Conservation (phyloP, 2,797 vertebrate genomes). For the Tragelaphus eurycerus region DNA sequence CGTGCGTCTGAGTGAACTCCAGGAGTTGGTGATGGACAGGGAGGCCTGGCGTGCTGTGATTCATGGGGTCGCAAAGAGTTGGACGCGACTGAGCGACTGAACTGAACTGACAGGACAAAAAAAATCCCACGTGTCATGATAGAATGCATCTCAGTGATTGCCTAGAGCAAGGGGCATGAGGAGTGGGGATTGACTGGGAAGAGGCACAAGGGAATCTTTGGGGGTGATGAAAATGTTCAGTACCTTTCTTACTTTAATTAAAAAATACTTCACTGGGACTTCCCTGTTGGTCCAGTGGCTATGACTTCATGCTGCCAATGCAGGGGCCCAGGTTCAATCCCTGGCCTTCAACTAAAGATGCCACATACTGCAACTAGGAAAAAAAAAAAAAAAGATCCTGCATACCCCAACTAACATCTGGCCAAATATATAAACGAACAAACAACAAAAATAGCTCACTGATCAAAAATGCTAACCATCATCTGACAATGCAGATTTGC, state of each 20-base stretch:
- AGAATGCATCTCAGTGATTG: not conserved
- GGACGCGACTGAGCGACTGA: not conserved
- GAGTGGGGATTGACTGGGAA: not conserved
- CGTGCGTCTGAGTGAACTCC: too few relatives aligned
- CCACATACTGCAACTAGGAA: not conserved
- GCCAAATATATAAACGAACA: not conserved
- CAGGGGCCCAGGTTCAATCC: not conserved
- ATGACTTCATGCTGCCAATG: not conserved
- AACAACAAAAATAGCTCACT: not conserved
- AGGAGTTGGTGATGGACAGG: too few relatives aligned
- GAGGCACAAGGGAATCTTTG: not conserved
- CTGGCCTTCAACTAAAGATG: not conserved
- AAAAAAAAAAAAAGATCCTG: not conserved
- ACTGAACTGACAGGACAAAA: not conserved
- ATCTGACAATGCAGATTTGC: not conserved
- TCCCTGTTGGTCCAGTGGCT: not conserved
- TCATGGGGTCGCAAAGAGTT: too few relatives aligned
- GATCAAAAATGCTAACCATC: not conserved
- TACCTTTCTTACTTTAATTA: not conserved
- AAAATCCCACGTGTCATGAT: not conserved
- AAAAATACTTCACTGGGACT: not conserved
- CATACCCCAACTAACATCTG: not conserved
- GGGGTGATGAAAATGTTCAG: not conserved
- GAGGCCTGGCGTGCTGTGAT: too few relatives aligned
- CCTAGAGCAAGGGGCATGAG: not conserved